phyloP scores from a whole-genome alignment of 2,113 vertebrate species.

The Gulo gulo region DNA sequence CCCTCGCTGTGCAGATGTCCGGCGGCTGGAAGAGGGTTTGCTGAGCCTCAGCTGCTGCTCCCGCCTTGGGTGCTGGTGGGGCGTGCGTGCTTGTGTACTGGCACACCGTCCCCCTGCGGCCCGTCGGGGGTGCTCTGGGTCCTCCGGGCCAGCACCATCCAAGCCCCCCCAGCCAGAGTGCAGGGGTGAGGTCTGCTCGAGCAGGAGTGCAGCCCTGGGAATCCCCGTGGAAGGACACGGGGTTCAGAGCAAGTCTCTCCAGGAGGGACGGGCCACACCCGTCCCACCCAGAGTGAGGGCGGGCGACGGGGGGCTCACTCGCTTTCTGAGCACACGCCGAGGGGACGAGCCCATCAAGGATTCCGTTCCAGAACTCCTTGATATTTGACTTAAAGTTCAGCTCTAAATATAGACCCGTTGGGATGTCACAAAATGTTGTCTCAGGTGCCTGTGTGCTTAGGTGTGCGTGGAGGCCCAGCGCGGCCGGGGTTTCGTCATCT shows the following conservation, averaged over 20 bases:
- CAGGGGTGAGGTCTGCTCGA: neutral
- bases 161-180: accelerated
- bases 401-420: neutral
- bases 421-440: accelerated
- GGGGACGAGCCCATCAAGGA: neutral
- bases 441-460: neutral
- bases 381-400: neutral
- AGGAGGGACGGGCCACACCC: accelerated
- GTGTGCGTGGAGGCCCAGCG: accelerated
- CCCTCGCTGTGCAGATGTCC: accelerated
- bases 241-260: accelerated
- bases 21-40: accelerated
- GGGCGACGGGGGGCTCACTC: accelerated
- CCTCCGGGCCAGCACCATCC: accelerated
- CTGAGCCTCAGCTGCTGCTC: accelerated
- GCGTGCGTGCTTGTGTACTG: accelerated
- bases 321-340: accelerated
- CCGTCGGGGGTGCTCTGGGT: accelerated
- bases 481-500: accelerated
- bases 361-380: neutral
- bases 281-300: accelerated
- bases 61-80: too few relatives aligned
- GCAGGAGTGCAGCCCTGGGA: neutral
- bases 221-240: accelerated
- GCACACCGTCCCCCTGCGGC: accelerated